Evolutionary conservation across 2,797 vertebrate species (phyloP), one percentile per base, ranked within the genome.

Genomic region (Acropternis orthonyx): DNA sequence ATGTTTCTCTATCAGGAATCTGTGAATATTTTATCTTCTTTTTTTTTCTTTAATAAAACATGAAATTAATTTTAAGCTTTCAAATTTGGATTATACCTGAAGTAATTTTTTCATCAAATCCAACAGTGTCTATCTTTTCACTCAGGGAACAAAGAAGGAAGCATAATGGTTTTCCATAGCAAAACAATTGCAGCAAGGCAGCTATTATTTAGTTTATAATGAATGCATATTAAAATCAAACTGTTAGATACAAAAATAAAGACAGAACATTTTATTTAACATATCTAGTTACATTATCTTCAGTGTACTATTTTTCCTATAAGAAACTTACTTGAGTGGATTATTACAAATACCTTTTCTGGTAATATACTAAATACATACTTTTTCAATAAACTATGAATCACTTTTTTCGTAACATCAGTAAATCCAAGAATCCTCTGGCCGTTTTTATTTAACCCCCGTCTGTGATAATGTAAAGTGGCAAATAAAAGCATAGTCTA

Each of bases 401-500:
- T 61, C 71, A 48, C 24, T 83, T 91, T 58, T 68, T 80, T 46
- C 77, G 17, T 75, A 68, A 77, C 10, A 8, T 80, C 54, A 81
- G 22, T 54, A 88, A 95, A 92, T 82, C 48, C 87, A 48, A 85
- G 76, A 91, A 95, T 82, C 37, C 28, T 80, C 52, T 61, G 51
- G 32, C 82, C 6, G 4, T 91, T 96, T 92, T 89, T 91, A 56
- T 86, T 90, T 88, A 96, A 93, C 63, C 17, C 34, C 30, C 62
- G 10, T 39, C 41, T 91, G 59, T 0, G 4, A 73, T 49, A 92
- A 95, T n/a, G 28, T 46, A 54, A 94, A 94, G 36, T 63, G 68
- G n/a, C n/a, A 91, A 85, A 94, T 75, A 91, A 92, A 93, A 96
- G 74, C 78, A 65, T 10, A 89, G 48, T 56, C 65, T 72, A 72